Percentiles rank a stretch among this genome's conserved stretches.
These are phyloP conservation scores for Solenodon paradoxus DNA, from an alignment of 2,113 vertebrate genomes.

Conservation along the genomic window DNA sequence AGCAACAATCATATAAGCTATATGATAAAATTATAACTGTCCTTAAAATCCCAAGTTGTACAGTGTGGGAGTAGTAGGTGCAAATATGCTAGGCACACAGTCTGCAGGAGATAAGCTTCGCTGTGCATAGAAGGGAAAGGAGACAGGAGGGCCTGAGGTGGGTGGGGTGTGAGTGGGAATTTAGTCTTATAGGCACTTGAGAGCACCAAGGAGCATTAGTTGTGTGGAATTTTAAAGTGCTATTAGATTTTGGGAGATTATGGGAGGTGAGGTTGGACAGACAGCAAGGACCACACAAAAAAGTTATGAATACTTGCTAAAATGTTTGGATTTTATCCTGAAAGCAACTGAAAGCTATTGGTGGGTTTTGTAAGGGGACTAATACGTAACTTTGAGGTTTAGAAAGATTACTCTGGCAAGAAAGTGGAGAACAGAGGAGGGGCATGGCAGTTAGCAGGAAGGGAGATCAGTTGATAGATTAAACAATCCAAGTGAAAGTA, in stretches of 20 bases:
- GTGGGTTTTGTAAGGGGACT: neutral
- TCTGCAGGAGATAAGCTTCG: neutral
- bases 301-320: neutral
- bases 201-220: neutral
- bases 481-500: neutral
- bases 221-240: neutral
- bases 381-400: neutral
- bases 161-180: neutral
- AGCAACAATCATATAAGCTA: neutral
- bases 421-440: neutral
- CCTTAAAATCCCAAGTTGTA: neutral
- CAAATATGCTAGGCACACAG: too few species aligned
- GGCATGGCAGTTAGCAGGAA: neutral
- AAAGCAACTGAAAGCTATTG: neutral
- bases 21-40: neutral
- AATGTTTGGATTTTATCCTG: conserved; percentile 2
- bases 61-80: neutral
- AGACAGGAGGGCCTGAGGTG: neutral
- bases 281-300: neutral
- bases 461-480: neutral
- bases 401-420: neutral
- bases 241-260: neutral
- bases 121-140: neutral
- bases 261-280: neutral
- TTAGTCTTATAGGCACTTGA: neutral